These are phyloP conservation scores for Ceramica pisi DNA, from an alignment of 2,888 invertebrate species.

Conservation along the genomic window DNA sequence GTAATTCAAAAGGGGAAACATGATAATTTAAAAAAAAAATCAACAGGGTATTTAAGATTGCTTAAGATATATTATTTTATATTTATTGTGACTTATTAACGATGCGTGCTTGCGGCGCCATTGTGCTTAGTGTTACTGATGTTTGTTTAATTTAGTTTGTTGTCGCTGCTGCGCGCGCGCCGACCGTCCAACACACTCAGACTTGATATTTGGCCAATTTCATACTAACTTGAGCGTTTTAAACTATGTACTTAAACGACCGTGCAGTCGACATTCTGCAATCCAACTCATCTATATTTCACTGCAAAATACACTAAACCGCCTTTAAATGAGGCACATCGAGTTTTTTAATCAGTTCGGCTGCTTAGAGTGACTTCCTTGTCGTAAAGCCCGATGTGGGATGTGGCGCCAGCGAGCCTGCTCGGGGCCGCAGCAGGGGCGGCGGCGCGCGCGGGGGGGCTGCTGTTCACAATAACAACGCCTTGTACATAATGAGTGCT, in stretches of 20 bases:
- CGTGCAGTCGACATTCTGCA: not conserved
- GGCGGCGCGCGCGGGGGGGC: slow-evolving; percentile 31
- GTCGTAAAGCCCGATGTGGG: not conserved
- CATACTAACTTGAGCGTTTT: too few relatives aligned
- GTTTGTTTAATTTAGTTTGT: slow-evolving; percentile 72
- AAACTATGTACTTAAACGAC: not conserved
- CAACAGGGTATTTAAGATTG: slow-evolving; percentile 91
- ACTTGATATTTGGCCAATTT: too few relatives aligned
- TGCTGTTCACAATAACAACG: slow-evolving; percentile 57
- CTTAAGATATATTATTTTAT: slow-evolving; percentile 89
- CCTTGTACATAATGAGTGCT: slow-evolving; percentile 87
- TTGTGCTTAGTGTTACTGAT: slow-evolving; percentile 78
- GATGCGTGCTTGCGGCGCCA: slow-evolving; percentile 73
- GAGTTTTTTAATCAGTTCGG: not conserved
- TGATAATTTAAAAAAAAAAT: slow-evolving; percentile 82
- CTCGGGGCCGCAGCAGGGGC: not conserved
- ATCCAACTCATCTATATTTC: not conserved
- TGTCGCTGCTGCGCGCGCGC: slow-evolving; percentile 48
- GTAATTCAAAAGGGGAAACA: slow-evolving; percentile 78
- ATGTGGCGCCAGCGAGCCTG: too few relatives aligned
- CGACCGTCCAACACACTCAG: not conserved
- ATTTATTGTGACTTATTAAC: slow-evolving; percentile 83
- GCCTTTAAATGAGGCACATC: not conserved
- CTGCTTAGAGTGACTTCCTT: not conserved
- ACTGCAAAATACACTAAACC: not conserved